Percentiles rank a stretch among this genome's conserved stretches.
These are phyloP conservation scores for Bicyclus anynana DNA, from an alignment of 1,140 invertebrate genomes.

Conservation along the genomic window DNA sequence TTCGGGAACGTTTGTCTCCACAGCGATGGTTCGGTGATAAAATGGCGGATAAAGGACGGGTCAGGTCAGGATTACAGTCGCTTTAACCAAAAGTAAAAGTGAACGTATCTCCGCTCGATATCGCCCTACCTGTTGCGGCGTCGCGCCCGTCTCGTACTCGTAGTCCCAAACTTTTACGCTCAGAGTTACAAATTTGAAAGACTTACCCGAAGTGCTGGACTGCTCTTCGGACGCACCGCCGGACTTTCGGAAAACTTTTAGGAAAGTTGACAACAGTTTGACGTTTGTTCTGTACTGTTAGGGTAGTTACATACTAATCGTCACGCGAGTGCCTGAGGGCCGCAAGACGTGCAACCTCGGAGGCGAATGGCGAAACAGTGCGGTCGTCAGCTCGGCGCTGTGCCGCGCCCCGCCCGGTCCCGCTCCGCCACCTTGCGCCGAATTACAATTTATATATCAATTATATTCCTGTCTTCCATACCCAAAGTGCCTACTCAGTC, in stretches of 20 bases:
- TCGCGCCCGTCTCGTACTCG: conserved; percentile 35
- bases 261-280: conserved; percentile 57
- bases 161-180: conserved; percentile 50
- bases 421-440: conserved; percentile 22
- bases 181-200: conserved; percentile 17
- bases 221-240: conserved; percentile 35
- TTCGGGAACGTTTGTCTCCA: conserved; percentile 1
- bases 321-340: conserved; percentile 27
- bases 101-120: conserved; percentile 56
- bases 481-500: not conserved
- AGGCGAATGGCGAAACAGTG: conserved; percentile 47
- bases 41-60: conserved; percentile 47
- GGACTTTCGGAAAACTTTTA: conserved; percentile 52
- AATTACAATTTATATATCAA: conserved; percentile 33
- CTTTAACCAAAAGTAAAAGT: conserved; percentile 54
- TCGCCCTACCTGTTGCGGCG: conserved; percentile 57
- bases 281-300: conserved; percentile 41
- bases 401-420: conserved; percentile 35
- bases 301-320: conserved; percentile 31
- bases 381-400: conserved; percentile 23
- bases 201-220: conserved; percentile 49
- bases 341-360: conserved; percentile 34
- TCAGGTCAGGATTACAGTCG: conserved; percentile 42
- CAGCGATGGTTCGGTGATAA: conserved; percentile 26
- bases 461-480: conserved; percentile 20